Conservation (phyloP, 2,888 invertebrate species). For the Aleiodes testaceus region DNA sequence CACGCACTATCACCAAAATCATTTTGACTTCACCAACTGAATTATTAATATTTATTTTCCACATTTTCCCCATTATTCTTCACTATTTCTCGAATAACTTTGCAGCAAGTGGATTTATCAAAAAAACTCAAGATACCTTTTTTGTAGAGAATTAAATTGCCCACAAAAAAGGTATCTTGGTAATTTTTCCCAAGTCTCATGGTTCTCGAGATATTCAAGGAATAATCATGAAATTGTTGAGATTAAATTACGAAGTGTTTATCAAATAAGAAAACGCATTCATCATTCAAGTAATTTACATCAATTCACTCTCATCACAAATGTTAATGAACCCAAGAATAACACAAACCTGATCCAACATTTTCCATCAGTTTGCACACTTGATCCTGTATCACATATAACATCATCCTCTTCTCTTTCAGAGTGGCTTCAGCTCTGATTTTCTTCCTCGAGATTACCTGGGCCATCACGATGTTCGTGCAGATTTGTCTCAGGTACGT, state of each 20-base stretch:
- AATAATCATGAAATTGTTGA: no score
- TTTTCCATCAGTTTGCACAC: slow-evolving; percentile 7
- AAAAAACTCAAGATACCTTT: no score
- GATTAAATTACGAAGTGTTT: no score
- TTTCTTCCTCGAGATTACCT: slow-evolving; percentile 78
- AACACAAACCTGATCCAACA: not conserved
- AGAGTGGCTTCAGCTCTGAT: slow-evolving; percentile 77
- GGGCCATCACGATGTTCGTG: slow-evolving; percentile 79
- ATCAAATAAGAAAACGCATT: no score
- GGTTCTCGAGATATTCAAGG: no score
- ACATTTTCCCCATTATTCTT: not conserved
- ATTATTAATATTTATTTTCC: not conserved
- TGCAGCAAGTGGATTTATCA: no score
- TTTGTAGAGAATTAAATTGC: no score
- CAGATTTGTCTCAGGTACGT: slow-evolving; percentile 75
- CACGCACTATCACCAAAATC: slow-evolving; percentile 52
- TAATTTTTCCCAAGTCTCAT: no score
- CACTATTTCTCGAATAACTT: not conserved
- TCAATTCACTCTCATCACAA: no score
- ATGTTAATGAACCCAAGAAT: not conserved
- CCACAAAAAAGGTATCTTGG: no score
- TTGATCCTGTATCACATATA: slow-evolving; percentile 42
- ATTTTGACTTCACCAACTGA: slow-evolving; percentile 4
- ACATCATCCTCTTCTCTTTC: slow-evolving; percentile 47
- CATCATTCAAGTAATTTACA: no score